Conservation (phyloP, 2,888 invertebrate genomes). For the Eupithecia pulchellata region DNA sequence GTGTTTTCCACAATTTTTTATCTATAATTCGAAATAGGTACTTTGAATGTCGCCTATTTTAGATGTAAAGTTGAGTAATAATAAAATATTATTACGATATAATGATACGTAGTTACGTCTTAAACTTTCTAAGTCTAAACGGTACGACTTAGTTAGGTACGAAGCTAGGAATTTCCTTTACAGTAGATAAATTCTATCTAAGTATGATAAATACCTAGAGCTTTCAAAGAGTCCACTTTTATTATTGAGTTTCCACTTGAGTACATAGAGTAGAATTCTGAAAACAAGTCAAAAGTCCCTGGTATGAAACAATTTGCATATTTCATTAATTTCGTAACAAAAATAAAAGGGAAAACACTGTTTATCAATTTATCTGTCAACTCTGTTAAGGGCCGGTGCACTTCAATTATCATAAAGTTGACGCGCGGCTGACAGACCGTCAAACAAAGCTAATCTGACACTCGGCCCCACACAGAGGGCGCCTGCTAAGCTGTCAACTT, state of each 20-base stretch:
- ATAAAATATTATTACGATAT: neutral
- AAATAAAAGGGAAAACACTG: constrained; percentile 26
- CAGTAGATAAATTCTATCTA: neutral
- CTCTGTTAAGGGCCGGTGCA: constrained; percentile 56
- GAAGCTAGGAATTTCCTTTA: neutral
- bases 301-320: neutral
- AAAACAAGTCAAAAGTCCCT: neutral
- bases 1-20: constrained; percentile 4
- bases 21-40: neutral
- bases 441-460: constrained; percentile 68
- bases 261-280: neutral
- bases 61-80: neutral
- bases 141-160: neutral
- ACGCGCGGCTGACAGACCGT: constrained; percentile 67
- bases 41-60: neutral
- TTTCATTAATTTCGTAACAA: neutral
- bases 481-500: constrained; percentile 48
- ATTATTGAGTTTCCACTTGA: neutral
- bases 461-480: constrained; percentile 66
- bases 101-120: neutral
- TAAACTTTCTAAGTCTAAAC: neutral
- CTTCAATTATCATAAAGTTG: constrained; percentile 68
- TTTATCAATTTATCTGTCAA: constrained; percentile 52
- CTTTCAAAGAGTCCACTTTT: neutral
- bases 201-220: neutral